Evolutionary conservation across 2,888 invertebrate species (phyloP), one percentile per base, ranked within the genome.

Genomic region (Hofmannophila pseudospretella): DNA sequence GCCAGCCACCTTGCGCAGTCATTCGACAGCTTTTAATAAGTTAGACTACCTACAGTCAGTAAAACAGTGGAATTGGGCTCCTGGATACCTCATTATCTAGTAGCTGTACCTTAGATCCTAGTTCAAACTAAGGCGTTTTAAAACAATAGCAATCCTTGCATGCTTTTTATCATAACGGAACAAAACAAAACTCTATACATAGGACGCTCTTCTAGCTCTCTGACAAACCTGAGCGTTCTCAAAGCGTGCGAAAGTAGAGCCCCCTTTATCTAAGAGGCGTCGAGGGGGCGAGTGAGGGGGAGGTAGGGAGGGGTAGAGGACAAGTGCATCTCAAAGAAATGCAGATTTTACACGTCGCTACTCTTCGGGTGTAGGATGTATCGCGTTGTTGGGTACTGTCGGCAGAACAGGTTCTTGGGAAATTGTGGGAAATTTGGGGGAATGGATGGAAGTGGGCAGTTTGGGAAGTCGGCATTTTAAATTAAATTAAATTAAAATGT

Each of bases 281-380:
- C 40, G 38, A 19, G 41, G 32, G 34, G 30, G 27, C 32, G 36
- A 22, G 38, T 28, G 33, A 35, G 13, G 45, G 31, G 38, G 38
- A 38, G 46, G 32, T 8, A 7, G 47, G 22, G 8, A 8, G 44
- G 45, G 46, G 57, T 45, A 51, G 62, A 63, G 67, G 70, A 82
- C 85, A 85, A 85, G 85, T 86, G 85, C 85, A 85, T 84, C 85
- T 86, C 85, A 86, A 86, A 86, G 85, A 86, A 86, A 86, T 86
- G 85, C 85, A 85, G 85, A 86, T 86, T 85, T 85, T 85, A 86
- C 85, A 85, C 85, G 85, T 84, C 82, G 85, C 84, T 84, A 77
- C 84, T 78, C 82, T 78, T 79, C 69, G 77, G 73, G 77, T 69
- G 71, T 61, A 64, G 74, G 67, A 70, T 75, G 77, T 79, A 78